A percentile compares a stretch with the other conserved stretches of the same genome.
Evolutionary conservation across 2,888 invertebrate genomes (phyloP).

Genomic region (Amiota minor): DNA sequence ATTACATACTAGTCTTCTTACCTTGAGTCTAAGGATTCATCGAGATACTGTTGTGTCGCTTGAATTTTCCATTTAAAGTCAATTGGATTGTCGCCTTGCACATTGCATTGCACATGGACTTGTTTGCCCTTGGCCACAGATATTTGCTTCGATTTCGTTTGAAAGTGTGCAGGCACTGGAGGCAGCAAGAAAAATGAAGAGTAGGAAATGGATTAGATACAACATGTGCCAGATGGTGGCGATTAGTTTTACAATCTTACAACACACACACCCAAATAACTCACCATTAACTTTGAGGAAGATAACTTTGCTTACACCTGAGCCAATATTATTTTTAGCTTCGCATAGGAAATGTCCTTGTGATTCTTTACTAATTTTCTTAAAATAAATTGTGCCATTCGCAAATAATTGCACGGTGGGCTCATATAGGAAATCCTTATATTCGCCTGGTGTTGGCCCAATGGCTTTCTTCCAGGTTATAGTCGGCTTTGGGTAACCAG

Average conservation of each 20-base stretch:
- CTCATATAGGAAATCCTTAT: slow-evolving; percentile 87
- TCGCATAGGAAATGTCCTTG: slow-evolving; percentile 94
- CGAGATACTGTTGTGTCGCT: slow-evolving; percentile 81
- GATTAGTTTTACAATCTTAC: neutral
- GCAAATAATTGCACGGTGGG: slow-evolving; percentile 84
- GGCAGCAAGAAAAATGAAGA: neutral
- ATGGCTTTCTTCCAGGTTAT: slow-evolving; percentile 93
- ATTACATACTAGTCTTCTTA: slow-evolving; percentile 55
- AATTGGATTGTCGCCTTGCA: slow-evolving; percentile 89
- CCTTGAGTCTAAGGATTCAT: slow-evolving; percentile 82
- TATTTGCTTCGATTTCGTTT: slow-evolving; percentile 86
- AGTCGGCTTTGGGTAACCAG: slow-evolving; percentile 91
- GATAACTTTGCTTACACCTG: slow-evolving; percentile 93
- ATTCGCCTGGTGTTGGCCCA: slow-evolving; percentile 85
- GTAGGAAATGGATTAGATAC: neutral
- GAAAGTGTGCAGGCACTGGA: slow-evolving; percentile 86
- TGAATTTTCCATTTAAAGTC: slow-evolving; percentile 87
- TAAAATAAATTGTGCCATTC: slow-evolving; percentile 89
- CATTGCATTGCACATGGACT: slow-evolving; percentile 89
- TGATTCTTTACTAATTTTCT: slow-evolving; percentile 87
- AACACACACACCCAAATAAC: slow-evolving; percentile 56
- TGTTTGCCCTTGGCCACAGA: slow-evolving; percentile 88
- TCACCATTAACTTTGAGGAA: slow-evolving; percentile 91
- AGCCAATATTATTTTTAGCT: slow-evolving; percentile 92
- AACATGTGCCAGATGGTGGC: neutral